Conservation (phyloP, 1,140 invertebrate genomes). For the Diorhabda carinulata region DNA sequence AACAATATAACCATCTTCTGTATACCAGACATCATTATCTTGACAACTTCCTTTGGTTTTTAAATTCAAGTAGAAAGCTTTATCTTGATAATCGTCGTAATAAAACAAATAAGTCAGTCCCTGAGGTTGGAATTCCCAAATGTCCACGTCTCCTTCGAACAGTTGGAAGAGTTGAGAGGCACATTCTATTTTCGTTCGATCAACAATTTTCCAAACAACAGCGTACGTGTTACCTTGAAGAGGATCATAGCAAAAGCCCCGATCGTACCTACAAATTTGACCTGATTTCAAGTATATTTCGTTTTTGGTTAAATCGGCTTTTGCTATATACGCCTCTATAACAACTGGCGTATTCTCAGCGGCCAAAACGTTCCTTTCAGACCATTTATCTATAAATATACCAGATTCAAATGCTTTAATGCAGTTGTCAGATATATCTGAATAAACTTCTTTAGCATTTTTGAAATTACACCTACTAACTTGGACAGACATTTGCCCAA, state of each 20-base stretch:
- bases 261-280: not conserved
- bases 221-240: conserved; percentile 2
- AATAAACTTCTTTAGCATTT: not conserved
- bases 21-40: not conserved
- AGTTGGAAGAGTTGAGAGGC: not conserved
- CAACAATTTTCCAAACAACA: conserved; percentile 6
- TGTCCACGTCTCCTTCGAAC: not conserved
- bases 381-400: conserved; percentile 4
- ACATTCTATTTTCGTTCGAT: not conserved
- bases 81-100: not conserved
- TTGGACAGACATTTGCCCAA: not conserved
- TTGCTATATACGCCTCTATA: not conserved
- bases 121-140: not conserved
- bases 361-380: not conserved
- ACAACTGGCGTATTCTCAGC: not conserved
- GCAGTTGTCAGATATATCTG: conserved; percentile 8
- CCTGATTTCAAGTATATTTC: not conserved
- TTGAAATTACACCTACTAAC: conserved; percentile 5
- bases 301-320: conserved; percentile 1
- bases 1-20: conserved; percentile 3
- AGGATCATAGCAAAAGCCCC: conserved; percentile 11
- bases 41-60: not conserved
- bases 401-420: conserved; percentile 9
- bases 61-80: conserved; percentile 8
- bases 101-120: conserved; percentile 4